Evolutionary conservation across 2,797 vertebrate genomes (phyloP).

Genomic region (Cuculus canorus): DNA sequence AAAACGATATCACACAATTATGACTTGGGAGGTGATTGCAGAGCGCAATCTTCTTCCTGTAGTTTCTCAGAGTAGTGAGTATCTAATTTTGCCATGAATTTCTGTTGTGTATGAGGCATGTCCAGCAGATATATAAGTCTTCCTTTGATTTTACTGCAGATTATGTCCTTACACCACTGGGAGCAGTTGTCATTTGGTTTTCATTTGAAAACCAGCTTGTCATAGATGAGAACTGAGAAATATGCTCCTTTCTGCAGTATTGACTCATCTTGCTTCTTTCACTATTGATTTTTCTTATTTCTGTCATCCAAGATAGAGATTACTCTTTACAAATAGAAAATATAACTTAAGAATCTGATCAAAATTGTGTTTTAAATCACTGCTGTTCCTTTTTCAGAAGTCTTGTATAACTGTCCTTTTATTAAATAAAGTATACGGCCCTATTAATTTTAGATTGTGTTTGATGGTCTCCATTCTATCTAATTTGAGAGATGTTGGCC

Average conservation of each 20-base stretch:
- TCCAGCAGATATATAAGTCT: neutral
- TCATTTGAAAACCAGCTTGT: neutral
- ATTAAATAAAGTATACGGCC: neutral
- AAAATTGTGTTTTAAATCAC: neutral
- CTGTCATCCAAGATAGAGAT: neutral
- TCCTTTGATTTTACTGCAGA: neutral
- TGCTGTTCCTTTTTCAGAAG: neutral
- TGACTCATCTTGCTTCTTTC: neutral
- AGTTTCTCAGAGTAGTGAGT: neutral
- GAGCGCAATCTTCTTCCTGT: neutral
- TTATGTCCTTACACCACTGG: neutral
- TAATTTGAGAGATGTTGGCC: neutral
- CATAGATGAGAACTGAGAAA: neutral
- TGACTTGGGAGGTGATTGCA: neutral
- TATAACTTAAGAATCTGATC: neutral
- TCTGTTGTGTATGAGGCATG: neutral
- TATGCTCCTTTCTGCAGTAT: neutral
- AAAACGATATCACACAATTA: neutral
- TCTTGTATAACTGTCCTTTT: neutral
- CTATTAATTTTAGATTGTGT: neutral
- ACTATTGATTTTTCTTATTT: neutral
- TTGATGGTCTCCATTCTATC: neutral
- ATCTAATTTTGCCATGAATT: neutral
- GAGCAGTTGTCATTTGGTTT: neutral
- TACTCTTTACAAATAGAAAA: neutral